phyloP scores from a whole-genome alignment of 2,113 vertebrate species.

The Proterorhinus semilunaris region DNA sequence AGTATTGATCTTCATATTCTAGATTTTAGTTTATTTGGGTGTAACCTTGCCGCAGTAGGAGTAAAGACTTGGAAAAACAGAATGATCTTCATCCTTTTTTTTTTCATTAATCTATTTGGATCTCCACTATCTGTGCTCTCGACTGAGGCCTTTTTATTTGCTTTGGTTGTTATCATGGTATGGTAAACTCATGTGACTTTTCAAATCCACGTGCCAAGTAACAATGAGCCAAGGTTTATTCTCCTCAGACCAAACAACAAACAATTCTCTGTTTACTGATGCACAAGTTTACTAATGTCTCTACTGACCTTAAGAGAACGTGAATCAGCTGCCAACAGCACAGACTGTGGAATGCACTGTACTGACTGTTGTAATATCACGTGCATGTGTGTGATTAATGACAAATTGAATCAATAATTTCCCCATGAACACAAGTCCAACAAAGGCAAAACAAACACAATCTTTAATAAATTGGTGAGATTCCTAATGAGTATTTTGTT shows the following conservation, averaged over 20 bases:
- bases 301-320: slow-evolving; percentile 16
- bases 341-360: slow-evolving; percentile 1
- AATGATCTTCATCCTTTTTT: no score
- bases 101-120: no score
- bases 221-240: slow-evolving; percentile 4
- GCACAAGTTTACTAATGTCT: slow-evolving; percentile 5
- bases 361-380: slow-evolving; percentile 10
- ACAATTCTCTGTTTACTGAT: background rate
- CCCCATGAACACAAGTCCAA: slow-evolving; percentile 1
- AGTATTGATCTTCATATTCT: no score
- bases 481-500: background rate
- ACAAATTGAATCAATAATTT: slow-evolving; percentile 7
- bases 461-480: background rate
- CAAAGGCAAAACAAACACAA: background rate
- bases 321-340: background rate
- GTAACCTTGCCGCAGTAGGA: no score
- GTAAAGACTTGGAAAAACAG: no score
- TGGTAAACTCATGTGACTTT: slow-evolving; percentile 8
- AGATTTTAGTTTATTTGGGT: no score
- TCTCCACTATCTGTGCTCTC: no score
- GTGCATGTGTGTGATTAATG: slow-evolving; percentile 31
- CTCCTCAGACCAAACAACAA: slow-evolving; percentile 12
- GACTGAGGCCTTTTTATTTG: no score
- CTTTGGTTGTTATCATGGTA: background rate
- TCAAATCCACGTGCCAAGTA: slow-evolving; percentile 14